Percentiles rank a stretch among this genome's conserved stretches.
These are phyloP conservation scores for Chymomyza amoena DNA, from an alignment of 2,888 invertebrate genomes.

Conservation along the genomic window DNA sequence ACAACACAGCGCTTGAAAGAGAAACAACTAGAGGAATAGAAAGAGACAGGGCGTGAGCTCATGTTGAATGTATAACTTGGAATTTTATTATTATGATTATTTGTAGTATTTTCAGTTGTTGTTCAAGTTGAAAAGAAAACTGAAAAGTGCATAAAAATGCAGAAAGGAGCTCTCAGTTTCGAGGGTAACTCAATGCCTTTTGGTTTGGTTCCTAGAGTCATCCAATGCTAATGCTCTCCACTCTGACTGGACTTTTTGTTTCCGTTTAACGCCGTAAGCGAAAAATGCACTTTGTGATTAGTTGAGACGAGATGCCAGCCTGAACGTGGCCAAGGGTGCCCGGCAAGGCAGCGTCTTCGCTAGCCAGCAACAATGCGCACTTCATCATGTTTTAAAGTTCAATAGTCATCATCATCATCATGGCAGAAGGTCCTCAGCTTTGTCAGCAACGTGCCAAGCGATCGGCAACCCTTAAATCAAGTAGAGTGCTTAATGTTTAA, in stretches of 20 bases:
- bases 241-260: slow-evolving; percentile 66
- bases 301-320: slow-evolving; percentile 13
- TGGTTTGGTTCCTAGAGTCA: background rate
- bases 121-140: slow-evolving; percentile 51
- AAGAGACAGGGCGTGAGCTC: slow-evolving; percentile 6
- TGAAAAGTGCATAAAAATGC: slow-evolving; percentile 71
- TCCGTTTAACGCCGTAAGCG: slow-evolving; percentile 69
- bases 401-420: slow-evolving; percentile 66
- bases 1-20: background rate
- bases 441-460: slow-evolving; percentile 4
- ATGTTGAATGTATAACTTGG: slow-evolving; percentile 65
- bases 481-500: slow-evolving; percentile 64
- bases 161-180: slow-evolving; percentile 30
- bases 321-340: background rate
- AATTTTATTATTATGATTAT: slow-evolving; percentile 73
- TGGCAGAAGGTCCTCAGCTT: slow-evolving; percentile 28
- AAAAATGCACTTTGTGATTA: slow-evolving; percentile 72
- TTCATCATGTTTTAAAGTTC: slow-evolving; percentile 68
- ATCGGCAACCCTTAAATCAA: slow-evolving; percentile 60
- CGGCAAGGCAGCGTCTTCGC: background rate
- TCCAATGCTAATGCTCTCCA: slow-evolving; percentile 53
- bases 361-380: slow-evolving; percentile 37
- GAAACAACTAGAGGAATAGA: background rate
- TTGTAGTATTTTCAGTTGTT: slow-evolving; percentile 67
- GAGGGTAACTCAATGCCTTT: background rate